Evolutionary conservation across 1,140 invertebrate species (phyloP).

Genomic region (Cataglyphis hispanica): DNA sequence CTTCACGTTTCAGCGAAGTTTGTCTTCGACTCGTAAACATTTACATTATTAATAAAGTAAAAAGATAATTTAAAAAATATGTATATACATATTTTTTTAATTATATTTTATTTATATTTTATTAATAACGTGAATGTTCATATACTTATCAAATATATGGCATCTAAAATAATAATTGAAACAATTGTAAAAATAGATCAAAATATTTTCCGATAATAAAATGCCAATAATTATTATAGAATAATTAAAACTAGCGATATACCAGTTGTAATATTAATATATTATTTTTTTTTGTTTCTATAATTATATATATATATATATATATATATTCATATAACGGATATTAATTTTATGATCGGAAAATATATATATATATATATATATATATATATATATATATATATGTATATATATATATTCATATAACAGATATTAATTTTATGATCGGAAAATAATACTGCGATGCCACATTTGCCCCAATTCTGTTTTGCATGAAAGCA

Average conservation of each 20-base stretch:
- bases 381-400: too few relatives aligned
- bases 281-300: background rate
- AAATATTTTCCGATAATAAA: conserved; percentile 20
- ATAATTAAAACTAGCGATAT: background rate
- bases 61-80: background rate
- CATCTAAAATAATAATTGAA: conserved; percentile 5
- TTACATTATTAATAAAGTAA: conserved; percentile 9
- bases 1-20: conserved; percentile 14
- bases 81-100: background rate
- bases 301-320: too few relatives aligned
- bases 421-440: background rate
- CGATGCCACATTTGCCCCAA: background rate
- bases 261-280: too few relatives aligned
- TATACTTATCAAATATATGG: background rate
- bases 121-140: too few relatives aligned
- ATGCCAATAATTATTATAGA: background rate
- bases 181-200: background rate
- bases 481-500: background rate
- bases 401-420: too few relatives aligned
- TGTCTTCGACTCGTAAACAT: conserved; percentile 15
- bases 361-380: background rate
- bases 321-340: background rate
- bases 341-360: background rate
- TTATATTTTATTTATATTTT: too few relatives aligned
- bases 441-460: background rate